Conservation (phyloP, 2,113 vertebrate genomes). For the Cryptomyrus ogoouensis region DNA sequence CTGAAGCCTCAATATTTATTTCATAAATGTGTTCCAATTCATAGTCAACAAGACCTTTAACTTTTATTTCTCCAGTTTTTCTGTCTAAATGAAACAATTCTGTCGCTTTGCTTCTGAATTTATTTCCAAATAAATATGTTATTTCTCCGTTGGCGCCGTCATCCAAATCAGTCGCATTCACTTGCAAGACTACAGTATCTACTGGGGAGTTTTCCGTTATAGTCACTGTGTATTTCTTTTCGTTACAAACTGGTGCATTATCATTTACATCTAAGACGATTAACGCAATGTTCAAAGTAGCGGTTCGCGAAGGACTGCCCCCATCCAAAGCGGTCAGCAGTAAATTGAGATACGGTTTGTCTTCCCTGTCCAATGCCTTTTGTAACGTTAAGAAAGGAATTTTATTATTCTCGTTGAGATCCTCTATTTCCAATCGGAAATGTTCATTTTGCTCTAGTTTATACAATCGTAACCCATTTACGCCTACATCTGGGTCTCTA, state of each 20-base stretch:
- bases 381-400: slow-evolving; percentile 44
- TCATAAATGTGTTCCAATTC: slow-evolving; percentile 42
- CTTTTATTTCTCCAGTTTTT: slow-evolving; percentile 32
- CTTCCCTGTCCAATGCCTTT: slow-evolving; percentile 27
- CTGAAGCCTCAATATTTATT: slow-evolving; percentile 49
- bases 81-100: slow-evolving; percentile 30
- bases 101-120: neutral
- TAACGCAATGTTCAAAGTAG: slow-evolving; percentile 40
- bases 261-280: slow-evolving; percentile 46
- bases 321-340: slow-evolving; percentile 43
- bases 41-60: slow-evolving; percentile 39
- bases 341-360: slow-evolving; percentile 12
- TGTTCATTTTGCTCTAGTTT: slow-evolving; percentile 43
- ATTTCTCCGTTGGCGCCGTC: slow-evolving; percentile 34
- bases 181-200: slow-evolving; percentile 17
- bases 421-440: slow-evolving; percentile 43
- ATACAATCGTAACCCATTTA: slow-evolving; percentile 46
- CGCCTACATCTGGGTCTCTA: slow-evolving; percentile 47
- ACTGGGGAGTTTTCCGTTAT: slow-evolving; percentile 28
- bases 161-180: slow-evolving; percentile 36
- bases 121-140: slow-evolving; percentile 25
- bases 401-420: slow-evolving; percentile 29
- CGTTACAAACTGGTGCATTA: slow-evolving; percentile 40
- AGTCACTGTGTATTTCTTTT: slow-evolving; percentile 26
- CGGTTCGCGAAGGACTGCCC: slow-evolving; percentile 41